Evolutionary conservation across 2,888 invertebrate species (phyloP).

Genomic region (Periphyllus acericola): DNA sequence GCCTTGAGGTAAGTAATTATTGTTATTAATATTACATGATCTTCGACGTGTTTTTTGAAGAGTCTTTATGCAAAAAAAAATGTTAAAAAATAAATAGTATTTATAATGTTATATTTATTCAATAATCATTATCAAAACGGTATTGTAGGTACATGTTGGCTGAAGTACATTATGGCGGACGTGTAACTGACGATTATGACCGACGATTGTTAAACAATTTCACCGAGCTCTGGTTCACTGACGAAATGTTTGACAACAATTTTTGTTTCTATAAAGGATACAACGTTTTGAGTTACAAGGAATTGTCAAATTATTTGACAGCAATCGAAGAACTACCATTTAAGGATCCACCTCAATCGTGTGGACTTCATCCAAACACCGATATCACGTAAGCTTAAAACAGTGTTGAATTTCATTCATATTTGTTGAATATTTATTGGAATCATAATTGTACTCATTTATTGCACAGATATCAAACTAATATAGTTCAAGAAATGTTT

Average conservation of each 20-base stretch:
- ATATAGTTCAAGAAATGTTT: slow-evolving; percentile 91
- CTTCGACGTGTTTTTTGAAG: too few species aligned
- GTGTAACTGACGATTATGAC: slow-evolving; percentile 97
- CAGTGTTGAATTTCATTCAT: too few species aligned
- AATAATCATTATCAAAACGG: slow-evolving; percentile 72
- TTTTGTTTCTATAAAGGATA: slow-evolving; percentile 93
- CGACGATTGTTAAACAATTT: slow-evolving; percentile 92
- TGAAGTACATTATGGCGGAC: slow-evolving; percentile 86
- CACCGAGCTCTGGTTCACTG: slow-evolving; percentile 91
- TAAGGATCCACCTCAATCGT: slow-evolving; percentile 93
- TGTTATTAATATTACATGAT: neutral
- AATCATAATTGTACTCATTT: too few species aligned
- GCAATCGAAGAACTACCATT: slow-evolving; percentile 79
- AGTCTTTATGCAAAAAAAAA: too few species aligned
- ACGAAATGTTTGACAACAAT: slow-evolving; percentile 82
- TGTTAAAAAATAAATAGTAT: too few species aligned
- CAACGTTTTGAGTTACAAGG: slow-evolving; percentile 80
- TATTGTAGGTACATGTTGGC: slow-evolving; percentile 94
- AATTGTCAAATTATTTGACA: neutral
- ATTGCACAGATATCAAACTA: slow-evolving; percentile 81
- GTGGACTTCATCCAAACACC: slow-evolving; percentile 94
- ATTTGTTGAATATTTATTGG: slow-evolving; percentile 53
- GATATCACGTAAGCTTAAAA: slow-evolving; percentile 83
- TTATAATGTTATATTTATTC: too few species aligned
- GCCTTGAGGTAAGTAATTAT: slow-evolving; percentile 68